These are phyloP conservation scores for Crambe crambe DNA, from an alignment of 37 sponge, comb jelly and placozoan genomes.

Conservation along the genomic window DNA sequence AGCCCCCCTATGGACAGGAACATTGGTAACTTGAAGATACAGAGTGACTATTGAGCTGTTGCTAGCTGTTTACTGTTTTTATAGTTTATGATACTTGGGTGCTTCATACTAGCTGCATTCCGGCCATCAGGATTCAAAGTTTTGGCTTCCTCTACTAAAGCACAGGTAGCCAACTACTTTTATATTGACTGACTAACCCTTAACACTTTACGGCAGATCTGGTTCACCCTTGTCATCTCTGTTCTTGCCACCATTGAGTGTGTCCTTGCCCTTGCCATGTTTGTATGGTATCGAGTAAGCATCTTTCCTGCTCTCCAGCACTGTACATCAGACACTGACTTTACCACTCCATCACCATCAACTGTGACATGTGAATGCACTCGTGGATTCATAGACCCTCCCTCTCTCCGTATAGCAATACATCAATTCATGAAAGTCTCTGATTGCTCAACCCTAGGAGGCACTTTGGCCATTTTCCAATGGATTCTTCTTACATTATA, in stretches of 20 bases:
- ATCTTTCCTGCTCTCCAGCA: background rate
- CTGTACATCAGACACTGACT: background rate
- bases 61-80: no score
- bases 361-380: constrained; percentile 18
- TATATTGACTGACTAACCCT: background rate
- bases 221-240: constrained; percentile 16
- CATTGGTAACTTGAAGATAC: background rate
- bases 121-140: background rate
- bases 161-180: background rate
- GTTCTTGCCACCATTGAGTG: background rate
- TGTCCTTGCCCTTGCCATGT: constrained; percentile 13
- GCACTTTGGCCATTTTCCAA: background rate
- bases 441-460: background rate
- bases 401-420: constrained; percentile 14
- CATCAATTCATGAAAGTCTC: constrained; percentile 8
- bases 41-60: no score
- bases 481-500: constrained; percentile 1
- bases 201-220: background rate
- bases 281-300: background rate
- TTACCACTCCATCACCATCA: background rate
- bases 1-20: constrained; percentile 16
- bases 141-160: background rate
- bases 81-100: constrained; percentile 18
- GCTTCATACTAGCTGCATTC: constrained; percentile 9
- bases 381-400: constrained; percentile 22